A percentile compares a stretch with the other conserved stretches of the same genome.
Evolutionary conservation across 2,797 vertebrate genomes (phyloP).

Genomic region (Hippopotamyrus pictus): DNA sequence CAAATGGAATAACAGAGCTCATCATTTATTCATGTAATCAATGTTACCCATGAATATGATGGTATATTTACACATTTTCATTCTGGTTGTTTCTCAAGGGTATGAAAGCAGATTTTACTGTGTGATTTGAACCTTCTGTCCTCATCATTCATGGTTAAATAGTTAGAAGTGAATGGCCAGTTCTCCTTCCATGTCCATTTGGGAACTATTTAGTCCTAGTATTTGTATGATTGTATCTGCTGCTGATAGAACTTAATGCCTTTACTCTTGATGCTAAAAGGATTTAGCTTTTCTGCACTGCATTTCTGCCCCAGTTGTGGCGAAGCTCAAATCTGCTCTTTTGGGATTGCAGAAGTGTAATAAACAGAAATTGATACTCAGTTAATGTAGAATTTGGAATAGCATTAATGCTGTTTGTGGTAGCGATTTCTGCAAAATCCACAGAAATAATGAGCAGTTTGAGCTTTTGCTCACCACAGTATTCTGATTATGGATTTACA

Average conservation of each 20-base stretch:
- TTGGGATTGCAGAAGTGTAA: background rate
- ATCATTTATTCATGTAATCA: background rate
- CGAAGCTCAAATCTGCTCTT: background rate
- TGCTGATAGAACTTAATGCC: background rate
- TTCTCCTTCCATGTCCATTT: background rate
- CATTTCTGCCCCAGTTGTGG: background rate
- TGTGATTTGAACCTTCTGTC: background rate
- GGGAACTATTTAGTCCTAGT: background rate
- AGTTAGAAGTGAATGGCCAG: background rate
- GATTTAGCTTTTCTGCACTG: background rate
- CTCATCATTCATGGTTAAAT: background rate
- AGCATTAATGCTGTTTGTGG: background rate
- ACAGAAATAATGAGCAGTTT: background rate
- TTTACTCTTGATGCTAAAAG: background rate
- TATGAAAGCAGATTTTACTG: background rate
- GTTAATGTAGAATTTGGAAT: background rate
- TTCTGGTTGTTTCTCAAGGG: background rate
- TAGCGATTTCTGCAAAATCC: background rate
- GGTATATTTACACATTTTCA: background rate
- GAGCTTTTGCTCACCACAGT: background rate
- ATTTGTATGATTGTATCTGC: background rate
- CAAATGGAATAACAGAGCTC: background rate
- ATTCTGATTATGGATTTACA: background rate
- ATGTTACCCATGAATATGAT: conserved; percentile 1
- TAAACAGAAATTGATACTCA: background rate